phyloP scores from a whole-genome alignment of 2,113 vertebrate species.

The Conger conger region DNA sequence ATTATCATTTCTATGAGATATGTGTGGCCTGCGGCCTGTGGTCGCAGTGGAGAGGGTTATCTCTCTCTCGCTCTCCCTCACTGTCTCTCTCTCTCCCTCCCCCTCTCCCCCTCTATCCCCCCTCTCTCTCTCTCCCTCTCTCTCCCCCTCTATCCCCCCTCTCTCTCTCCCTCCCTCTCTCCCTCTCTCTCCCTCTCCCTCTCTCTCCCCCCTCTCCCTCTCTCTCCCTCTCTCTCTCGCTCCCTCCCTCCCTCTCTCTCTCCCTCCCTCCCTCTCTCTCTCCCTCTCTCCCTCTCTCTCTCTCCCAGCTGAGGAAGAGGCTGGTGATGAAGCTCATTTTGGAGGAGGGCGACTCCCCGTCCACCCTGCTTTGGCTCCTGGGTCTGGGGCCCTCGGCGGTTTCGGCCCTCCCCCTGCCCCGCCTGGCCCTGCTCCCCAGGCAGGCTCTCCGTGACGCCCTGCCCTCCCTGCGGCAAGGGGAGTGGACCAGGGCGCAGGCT shows the following conservation, averaged over 20 bases:
- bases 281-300: background rate
- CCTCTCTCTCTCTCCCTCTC: constrained; percentile 66
- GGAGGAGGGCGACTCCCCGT: background rate
- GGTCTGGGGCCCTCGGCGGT: constrained; percentile 32
- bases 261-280: background rate
- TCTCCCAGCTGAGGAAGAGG: constrained; percentile 51
- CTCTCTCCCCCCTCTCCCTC: background rate
- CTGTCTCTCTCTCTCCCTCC: constrained; percentile 52
- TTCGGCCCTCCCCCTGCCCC: constrained; percentile 38
- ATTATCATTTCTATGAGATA: too few species aligned
- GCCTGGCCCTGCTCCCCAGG: constrained; percentile 33
- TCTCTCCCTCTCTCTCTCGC: background rate
- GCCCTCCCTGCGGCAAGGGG: constrained; percentile 28
- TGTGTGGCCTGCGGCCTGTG: too few species aligned
- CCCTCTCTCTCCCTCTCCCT: constrained; percentile 57
- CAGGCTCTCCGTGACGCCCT: constrained; percentile 35
- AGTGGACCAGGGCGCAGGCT: constrained; percentile 46
- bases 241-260: background rate
- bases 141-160: too few species aligned
- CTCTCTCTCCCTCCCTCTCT: constrained; percentile 52
- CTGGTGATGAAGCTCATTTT: constrained; percentile 46
- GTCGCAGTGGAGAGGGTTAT: too few species aligned
- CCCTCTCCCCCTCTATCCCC: constrained; percentile 53
- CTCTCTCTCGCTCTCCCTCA: too few species aligned
- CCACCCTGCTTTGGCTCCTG: constrained; percentile 2